A percentile compares a stretch with the other conserved stretches of the same genome.
Conservation (phyloP, 2,888 invertebrate genomes). For the Ganaspis brasiliensis region DNA sequence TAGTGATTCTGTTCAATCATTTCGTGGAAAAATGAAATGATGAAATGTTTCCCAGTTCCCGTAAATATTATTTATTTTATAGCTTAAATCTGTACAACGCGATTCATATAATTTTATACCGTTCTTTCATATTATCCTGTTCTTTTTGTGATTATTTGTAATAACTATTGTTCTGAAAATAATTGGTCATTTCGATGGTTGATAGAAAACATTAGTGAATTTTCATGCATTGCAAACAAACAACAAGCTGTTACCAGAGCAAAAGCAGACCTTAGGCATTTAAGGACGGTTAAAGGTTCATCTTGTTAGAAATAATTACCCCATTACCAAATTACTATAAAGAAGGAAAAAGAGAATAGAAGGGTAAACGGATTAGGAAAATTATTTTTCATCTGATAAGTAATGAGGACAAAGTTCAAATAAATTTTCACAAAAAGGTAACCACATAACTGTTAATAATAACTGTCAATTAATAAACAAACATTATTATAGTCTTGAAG, state of each 20-base stretch:
- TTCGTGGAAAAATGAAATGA: too few species aligned
- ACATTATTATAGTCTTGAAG: too few species aligned
- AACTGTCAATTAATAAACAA: too few species aligned
- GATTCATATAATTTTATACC: too few species aligned
- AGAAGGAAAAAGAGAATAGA: slow-evolving; percentile 56
- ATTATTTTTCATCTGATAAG: not conserved
- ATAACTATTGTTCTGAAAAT: slow-evolving; percentile 42
- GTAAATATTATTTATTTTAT: too few species aligned
- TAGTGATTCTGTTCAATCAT: too few species aligned
- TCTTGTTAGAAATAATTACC: slow-evolving; percentile 54
- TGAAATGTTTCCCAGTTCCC: too few species aligned
- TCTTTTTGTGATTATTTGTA: not conserved
- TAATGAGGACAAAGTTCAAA: not conserved
- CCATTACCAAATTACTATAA: slow-evolving; percentile 55
- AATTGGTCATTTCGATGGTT: slow-evolving; percentile 51
- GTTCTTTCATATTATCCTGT: too few species aligned
- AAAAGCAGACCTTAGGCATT: slow-evolving; percentile 76
- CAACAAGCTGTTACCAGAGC: slow-evolving; percentile 81
- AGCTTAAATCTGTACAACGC: too few species aligned
- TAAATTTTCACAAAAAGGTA: slow-evolving; percentile 3
- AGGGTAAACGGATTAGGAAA: slow-evolving; percentile 47
- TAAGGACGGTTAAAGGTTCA: slow-evolving; percentile 55
- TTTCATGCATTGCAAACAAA: slow-evolving; percentile 79
- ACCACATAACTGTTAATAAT: not conserved
- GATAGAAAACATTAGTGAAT: slow-evolving; percentile 54